These are phyloP conservation scores for Struthidea cinerea DNA, from an alignment of 2,113 vertebrate genomes.

Conservation along the genomic window DNA sequence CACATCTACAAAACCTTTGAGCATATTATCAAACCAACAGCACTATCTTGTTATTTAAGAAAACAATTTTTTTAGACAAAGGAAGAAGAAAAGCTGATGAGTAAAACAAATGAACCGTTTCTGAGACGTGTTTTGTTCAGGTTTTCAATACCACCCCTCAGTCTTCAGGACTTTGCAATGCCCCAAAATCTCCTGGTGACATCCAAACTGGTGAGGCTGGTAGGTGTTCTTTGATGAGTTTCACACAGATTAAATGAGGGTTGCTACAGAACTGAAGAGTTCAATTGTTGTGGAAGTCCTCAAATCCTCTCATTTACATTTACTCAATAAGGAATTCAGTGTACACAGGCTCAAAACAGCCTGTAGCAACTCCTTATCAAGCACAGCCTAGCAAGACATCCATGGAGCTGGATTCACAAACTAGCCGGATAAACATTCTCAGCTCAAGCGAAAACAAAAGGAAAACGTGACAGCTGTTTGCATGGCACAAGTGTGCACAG, in stretches of 20 bases:
- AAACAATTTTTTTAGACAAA: background rate
- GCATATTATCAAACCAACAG: background rate
- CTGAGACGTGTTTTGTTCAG: background rate
- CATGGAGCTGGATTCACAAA: background rate
- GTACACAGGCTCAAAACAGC: slow-evolving; percentile 9
- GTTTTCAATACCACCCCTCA: background rate
- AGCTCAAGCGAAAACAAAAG: slow-evolving; percentile 17
- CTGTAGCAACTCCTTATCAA: background rate
- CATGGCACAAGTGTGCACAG: background rate
- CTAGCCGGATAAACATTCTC: background rate
- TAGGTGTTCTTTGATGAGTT: slow-evolving; percentile 24
- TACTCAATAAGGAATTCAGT: slow-evolving; percentile 2
- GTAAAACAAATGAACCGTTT: background rate
- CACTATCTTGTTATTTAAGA: background rate
- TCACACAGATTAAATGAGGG: background rate
- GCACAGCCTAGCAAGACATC: background rate
- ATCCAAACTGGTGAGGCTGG: background rate
- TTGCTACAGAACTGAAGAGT: background rate
- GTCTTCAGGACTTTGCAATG: background rate
- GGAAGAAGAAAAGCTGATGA: background rate
- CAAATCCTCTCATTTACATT: slow-evolving; percentile 43
- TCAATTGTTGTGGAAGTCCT: slow-evolving; percentile 25
- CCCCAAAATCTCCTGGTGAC: background rate
- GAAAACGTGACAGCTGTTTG: background rate
- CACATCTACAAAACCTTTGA: background rate